phyloP scores from a whole-genome alignment of 2,797 vertebrate species.

The Pseudochirops cupreus region DNA sequence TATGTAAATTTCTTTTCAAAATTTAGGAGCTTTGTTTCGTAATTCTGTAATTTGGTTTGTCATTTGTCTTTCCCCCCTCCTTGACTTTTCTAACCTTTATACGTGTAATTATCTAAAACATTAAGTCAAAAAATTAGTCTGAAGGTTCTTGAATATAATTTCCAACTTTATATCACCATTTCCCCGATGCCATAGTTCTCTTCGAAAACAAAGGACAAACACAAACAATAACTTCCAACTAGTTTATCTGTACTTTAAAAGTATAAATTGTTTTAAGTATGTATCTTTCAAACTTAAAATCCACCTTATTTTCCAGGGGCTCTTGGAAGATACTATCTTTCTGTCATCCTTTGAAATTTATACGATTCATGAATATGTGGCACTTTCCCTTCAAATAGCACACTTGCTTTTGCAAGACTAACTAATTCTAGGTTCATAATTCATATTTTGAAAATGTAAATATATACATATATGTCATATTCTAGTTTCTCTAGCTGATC shows the following conservation, averaged over 20 bases:
- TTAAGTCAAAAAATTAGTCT: not conserved
- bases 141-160: not conserved
- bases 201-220: no score
- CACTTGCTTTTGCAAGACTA: not conserved
- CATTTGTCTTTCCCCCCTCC: not conserved
- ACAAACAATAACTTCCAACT: not conserved
- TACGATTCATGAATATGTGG: not conserved
- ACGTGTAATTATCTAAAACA: not conserved
- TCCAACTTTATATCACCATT: not conserved
- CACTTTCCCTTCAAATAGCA: not conserved
- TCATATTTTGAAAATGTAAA: not conserved
- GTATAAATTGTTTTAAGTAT: not conserved
- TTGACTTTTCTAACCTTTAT: not conserved
- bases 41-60: not conserved
- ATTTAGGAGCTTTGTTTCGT: not conserved
- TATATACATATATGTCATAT: not conserved
- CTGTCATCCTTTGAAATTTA: not conserved
- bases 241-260: not conserved
- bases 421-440: not conserved
- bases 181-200: no score
- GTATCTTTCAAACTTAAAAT: not conserved
- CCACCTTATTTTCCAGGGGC: not conserved
- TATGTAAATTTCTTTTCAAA: not conserved
- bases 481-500: not conserved
- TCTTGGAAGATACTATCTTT: not conserved